Percentiles rank a stretch among this genome's conserved stretches.
Conservation (phyloP, 2,113 vertebrate species). For the Cisticola juncidis region DNA sequence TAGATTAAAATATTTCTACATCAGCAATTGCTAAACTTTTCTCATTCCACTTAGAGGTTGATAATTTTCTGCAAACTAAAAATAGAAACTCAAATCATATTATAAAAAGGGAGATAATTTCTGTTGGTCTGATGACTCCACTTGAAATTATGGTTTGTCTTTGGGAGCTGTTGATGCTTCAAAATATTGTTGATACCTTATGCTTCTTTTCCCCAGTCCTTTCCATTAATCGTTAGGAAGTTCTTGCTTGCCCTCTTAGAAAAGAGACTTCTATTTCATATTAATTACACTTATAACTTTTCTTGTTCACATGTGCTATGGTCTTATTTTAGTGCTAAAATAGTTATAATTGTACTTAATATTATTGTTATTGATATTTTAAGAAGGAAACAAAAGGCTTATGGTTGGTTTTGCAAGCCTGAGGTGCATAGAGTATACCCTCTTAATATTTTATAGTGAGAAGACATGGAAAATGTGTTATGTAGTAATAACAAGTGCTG, state of each 20-base stretch:
- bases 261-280: not conserved
- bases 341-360: not conserved
- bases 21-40: not conserved
- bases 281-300: not conserved
- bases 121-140: not conserved
- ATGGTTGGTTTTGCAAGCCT: conserved; percentile 63
- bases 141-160: not conserved
- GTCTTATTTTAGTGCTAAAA: conserved; percentile 32
- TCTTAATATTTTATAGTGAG: conserved; percentile 71
- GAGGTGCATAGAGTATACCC: conserved; percentile 3
- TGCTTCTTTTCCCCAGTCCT: not conserved
- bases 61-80: not conserved
- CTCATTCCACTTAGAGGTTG: not conserved
- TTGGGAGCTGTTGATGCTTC: not conserved
- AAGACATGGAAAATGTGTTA: conserved; percentile 69
- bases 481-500: conserved; percentile 49
- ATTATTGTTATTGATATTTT: conserved; percentile 16
- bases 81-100: not conserved
- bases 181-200: not conserved
- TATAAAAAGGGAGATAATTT: not conserved
- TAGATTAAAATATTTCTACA: not conserved
- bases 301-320: conserved; percentile 5
- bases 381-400: conserved; percentile 29
- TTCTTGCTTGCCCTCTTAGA: not conserved
- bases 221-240: not conserved